Evolutionary conservation across 2,797 vertebrate species (phyloP).

Genomic region (Chromis chromis): DNA sequence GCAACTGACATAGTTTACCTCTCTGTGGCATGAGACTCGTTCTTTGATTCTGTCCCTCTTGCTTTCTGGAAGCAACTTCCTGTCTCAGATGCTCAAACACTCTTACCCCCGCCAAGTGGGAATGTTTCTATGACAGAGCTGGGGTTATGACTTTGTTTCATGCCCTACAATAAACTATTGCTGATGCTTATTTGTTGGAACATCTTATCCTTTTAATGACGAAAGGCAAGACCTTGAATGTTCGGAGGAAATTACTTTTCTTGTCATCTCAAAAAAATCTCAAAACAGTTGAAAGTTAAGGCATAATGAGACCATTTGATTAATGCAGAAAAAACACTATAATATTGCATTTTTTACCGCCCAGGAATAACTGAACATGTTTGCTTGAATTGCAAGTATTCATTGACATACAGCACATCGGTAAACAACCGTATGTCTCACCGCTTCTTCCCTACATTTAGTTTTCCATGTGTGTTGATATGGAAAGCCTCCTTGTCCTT

Average conservation of each 20-base stretch:
- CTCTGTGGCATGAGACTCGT: conserved; percentile 55
- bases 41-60: conserved; percentile 63
- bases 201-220: conserved; percentile 50
- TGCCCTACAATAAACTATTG: conserved; percentile 36
- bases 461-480: conserved; percentile 79
- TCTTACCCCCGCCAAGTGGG: conserved; percentile 49
- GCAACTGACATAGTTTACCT: conserved; percentile 71
- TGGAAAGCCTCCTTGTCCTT: conserved; percentile 79
- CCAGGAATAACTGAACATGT: conserved; percentile 34
- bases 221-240: conserved; percentile 32
- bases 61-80: conserved; percentile 54
- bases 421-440: conserved; percentile 67
- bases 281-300: conserved; percentile 6
- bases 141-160: conserved; percentile 62
- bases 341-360: conserved; percentile 35
- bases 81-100: conserved; percentile 43
- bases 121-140: conserved; percentile 41
- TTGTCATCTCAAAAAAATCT: conserved; percentile 38
- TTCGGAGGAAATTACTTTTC: conserved; percentile 48
- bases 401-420: conserved; percentile 53
- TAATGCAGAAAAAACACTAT: conserved; percentile 35
- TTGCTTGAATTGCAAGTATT: conserved; percentile 67
- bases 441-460: conserved; percentile 65
- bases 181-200: conserved; percentile 49
- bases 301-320: conserved; percentile 33